A percentile compares a stretch with the other conserved stretches of the same genome.
phyloP scores from a whole-genome alignment of 1,140 invertebrate genomes.

The Adelges cooleyi region DNA sequence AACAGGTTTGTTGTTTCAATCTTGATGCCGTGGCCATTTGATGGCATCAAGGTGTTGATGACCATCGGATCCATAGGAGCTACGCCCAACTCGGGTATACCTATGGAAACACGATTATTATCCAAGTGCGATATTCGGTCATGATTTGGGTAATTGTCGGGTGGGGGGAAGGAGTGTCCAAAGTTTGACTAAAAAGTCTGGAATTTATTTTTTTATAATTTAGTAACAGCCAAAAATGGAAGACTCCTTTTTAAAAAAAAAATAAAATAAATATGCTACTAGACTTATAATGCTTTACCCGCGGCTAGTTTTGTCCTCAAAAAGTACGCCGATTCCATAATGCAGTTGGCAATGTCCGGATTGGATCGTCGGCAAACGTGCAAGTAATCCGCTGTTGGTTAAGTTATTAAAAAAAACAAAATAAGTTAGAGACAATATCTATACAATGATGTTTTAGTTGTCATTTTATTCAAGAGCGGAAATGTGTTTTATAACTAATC shows the following conservation, averaged over 20 bases:
- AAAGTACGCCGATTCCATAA: conserved; percentile 49
- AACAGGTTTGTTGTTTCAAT: conserved; percentile 48
- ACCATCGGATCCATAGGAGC: conserved; percentile 38
- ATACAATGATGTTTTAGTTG: no score
- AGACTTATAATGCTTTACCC: conserved; percentile 39
- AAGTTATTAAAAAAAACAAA: conserved; percentile 34
- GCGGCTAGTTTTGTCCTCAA: conserved; percentile 46
- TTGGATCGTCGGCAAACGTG: conserved; percentile 51
- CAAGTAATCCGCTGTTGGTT: conserved; percentile 56
- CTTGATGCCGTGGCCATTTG: conserved; percentile 47
- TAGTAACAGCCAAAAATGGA: no score
- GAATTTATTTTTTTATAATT: no score
- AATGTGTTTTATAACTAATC: no score
- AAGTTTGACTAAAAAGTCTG: no score
- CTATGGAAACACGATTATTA: conserved; percentile 31
- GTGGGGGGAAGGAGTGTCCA: no score
- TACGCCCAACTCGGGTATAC: conserved; percentile 34
- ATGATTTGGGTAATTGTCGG: no score
- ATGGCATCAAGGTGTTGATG: conserved; percentile 49
- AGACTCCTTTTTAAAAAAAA: no score
- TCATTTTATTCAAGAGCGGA: no score
- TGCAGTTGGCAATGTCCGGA: conserved; percentile 50
- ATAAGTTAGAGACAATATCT: no score
- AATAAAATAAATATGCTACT: not conserved
- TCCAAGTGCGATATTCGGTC: not conserved